Percentiles rank a stretch among this genome's conserved stretches.
Conservation (phyloP, 2,888 invertebrate genomes). For the Lymantria dispar region DNA sequence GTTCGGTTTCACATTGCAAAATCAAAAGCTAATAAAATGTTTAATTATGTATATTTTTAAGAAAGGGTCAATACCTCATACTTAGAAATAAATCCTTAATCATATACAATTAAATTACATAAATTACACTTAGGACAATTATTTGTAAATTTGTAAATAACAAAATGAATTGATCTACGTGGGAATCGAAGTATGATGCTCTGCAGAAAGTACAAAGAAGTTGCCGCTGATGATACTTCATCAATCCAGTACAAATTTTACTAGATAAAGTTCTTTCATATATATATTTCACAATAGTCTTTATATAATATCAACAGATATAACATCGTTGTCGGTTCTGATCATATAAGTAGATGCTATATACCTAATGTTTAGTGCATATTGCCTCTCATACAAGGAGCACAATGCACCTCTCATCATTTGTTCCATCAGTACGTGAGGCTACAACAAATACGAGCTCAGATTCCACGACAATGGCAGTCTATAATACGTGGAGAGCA, state of each 20-base stretch:
- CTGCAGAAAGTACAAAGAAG: too few relatives aligned
- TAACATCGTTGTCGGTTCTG: constrained; percentile 8
- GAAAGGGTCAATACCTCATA: too few relatives aligned
- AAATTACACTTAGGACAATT: too few relatives aligned
- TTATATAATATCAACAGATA: constrained; percentile 9
- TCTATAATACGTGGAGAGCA: constrained; percentile 47
- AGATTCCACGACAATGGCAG: constrained; percentile 37
- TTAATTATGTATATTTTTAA: too few relatives aligned
- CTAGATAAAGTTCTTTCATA: background rate
- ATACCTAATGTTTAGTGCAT: constrained; percentile 42
- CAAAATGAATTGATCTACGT: too few relatives aligned
- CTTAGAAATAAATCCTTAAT: too few relatives aligned
- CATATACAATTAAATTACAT: too few relatives aligned
- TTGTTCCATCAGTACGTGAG: constrained; percentile 36
- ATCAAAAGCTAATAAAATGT: too few relatives aligned
- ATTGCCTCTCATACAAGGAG: constrained; percentile 41
- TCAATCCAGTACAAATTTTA: background rate
- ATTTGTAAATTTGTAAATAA: too few relatives aligned
- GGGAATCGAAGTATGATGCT: too few relatives aligned
- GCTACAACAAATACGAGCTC: constrained; percentile 38
- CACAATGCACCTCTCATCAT: constrained; percentile 56
- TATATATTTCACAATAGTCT: background rate
- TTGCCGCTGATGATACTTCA: too few relatives aligned
- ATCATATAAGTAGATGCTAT: constrained; percentile 15
- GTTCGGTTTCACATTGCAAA: too few relatives aligned